Percentiles rank a stretch among this genome's conserved stretches.
Conservation (phyloP, 2,888 invertebrate genomes). For the Eristalis pertinax region DNA sequence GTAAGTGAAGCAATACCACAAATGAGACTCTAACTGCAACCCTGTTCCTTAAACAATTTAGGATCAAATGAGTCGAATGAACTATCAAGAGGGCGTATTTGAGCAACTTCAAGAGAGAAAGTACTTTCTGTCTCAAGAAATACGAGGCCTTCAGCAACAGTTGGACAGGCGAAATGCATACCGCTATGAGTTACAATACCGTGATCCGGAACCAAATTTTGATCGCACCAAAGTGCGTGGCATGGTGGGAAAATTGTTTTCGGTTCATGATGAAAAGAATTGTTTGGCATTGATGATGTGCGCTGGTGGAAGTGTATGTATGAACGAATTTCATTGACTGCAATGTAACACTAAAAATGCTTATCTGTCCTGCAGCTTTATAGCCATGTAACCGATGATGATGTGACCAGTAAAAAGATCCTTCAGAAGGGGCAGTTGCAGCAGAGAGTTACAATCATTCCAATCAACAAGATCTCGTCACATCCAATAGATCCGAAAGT, state of each 20-base stretch:
- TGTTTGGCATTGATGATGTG: slow-evolving; percentile 92
- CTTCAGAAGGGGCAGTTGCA: slow-evolving; percentile 91
- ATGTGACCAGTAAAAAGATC: slow-evolving; percentile 91
- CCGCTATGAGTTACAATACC: slow-evolving; percentile 86
- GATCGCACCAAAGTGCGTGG: slow-evolving; percentile 87
- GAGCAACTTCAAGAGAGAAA: slow-evolving; percentile 83
- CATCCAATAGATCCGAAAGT: slow-evolving; percentile 84
- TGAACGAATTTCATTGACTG: not conserved
- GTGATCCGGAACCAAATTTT: slow-evolving; percentile 89
- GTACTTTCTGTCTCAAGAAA: slow-evolving; percentile 83
- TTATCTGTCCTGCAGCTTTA: slow-evolving; percentile 85
- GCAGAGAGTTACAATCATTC: slow-evolving; percentile 92
- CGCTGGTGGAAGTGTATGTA: slow-evolving; percentile 90
- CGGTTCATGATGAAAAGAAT: slow-evolving; percentile 86
- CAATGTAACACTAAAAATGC: not conserved
- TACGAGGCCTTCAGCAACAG: slow-evolving; percentile 82
- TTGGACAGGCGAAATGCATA: slow-evolving; percentile 77
- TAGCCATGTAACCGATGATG: slow-evolving; percentile 95
- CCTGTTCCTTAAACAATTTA: slow-evolving; percentile 75
- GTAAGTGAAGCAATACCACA: slow-evolving; percentile 76
- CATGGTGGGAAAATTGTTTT: slow-evolving; percentile 90
- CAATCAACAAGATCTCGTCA: slow-evolving; percentile 92
- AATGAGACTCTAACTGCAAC: not conserved
- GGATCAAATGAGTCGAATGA: slow-evolving; percentile 83
- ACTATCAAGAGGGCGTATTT: slow-evolving; percentile 85